These are phyloP conservation scores for Oscheius myriophilus DNA, from an alignment of 2,888 invertebrate species.

Conservation along the genomic window DNA sequence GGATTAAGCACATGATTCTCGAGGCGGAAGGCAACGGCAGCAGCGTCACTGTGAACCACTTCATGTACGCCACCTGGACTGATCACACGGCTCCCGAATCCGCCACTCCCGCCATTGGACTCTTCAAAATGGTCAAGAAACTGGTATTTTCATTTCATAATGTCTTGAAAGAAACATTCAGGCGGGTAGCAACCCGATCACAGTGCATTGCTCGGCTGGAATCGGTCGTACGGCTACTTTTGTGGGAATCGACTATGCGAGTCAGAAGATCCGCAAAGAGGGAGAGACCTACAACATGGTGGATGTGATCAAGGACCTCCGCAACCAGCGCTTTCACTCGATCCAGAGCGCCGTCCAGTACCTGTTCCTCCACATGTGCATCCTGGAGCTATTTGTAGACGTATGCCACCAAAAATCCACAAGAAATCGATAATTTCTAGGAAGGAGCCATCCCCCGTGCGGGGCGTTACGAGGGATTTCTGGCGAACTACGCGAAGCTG, in stretches of 20 bases:
- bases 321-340: conserved; percentile 20
- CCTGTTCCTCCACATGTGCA: conserved; percentile 27
- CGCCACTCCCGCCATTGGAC: conserved; percentile 29
- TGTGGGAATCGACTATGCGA: conserved; percentile 29
- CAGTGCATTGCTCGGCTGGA: conserved; percentile 60
- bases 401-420: too few species aligned
- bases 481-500: neutral
- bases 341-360: conserved; percentile 28
- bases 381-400: conserved; percentile 21
- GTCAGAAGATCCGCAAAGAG: conserved; percentile 14
- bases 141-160: too few species aligned
- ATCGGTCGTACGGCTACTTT: conserved; percentile 55
- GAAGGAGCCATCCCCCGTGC: neutral
- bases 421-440: too few species aligned
- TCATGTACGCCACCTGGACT: conserved; percentile 42
- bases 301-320: conserved; percentile 22
- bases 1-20: conserved; percentile 1
- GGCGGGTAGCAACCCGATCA: conserved; percentile 38
- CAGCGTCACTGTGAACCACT: conserved; percentile 31
- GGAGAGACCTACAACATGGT: conserved; percentile 6
- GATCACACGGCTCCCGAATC: conserved; percentile 48
- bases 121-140: conserved; percentile 24
- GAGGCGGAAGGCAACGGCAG: neutral
- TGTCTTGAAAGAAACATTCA: too few species aligned
- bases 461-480: neutral